These are phyloP conservation scores for Netelia virgata DNA, from an alignment of 2,888 invertebrate genomes.

Conservation along the genomic window DNA sequence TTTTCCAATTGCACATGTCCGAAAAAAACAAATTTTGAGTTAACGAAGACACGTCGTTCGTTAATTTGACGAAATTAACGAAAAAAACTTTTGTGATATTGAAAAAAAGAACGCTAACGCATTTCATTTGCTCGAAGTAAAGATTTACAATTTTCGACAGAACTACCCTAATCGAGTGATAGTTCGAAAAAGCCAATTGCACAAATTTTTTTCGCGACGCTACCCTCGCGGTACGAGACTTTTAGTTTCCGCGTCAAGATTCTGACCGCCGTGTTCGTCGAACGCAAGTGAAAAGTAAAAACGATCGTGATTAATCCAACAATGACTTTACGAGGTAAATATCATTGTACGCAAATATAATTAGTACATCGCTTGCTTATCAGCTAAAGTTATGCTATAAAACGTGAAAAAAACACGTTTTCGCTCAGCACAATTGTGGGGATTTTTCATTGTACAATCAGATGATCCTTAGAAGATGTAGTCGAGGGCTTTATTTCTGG, in stretches of 20 bases:
- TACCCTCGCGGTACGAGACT: not conserved
- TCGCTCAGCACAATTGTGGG: conserved; percentile 38
- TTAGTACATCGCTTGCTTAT: conserved; percentile 70
- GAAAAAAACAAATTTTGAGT: conserved; percentile 24
- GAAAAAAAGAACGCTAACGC: not conserved
- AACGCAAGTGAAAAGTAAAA: conserved; percentile 27
- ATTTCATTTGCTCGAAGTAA: conserved; percentile 10
- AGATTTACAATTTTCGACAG: conserved; percentile 5
- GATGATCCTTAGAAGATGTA: conserved; percentile 6
- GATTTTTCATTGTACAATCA: conserved; percentile 26
- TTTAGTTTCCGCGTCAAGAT: conserved; percentile 4
- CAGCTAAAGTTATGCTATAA: conserved; percentile 65
- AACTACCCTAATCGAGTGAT: no score
- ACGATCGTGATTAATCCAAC: conserved; percentile 49
- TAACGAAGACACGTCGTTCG: not conserved
- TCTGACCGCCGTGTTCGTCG: conserved; percentile 27
- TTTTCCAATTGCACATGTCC: conserved; percentile 59
- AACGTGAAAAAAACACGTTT: conserved; percentile 58
- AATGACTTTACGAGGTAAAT: conserved; percentile 67
- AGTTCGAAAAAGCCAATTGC: conserved; percentile 30
- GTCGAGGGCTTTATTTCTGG: conserved; percentile 12
- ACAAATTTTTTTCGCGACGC: not conserved
- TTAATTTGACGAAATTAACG: not conserved
- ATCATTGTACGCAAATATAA: conserved; percentile 71
- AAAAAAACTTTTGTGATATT: not conserved